A percentile compares a stretch with the other conserved stretches of the same genome.
Conservation (phyloP, 35 echinoderm and acorn worm species). For the Ophioderma brevispina region DNA sequence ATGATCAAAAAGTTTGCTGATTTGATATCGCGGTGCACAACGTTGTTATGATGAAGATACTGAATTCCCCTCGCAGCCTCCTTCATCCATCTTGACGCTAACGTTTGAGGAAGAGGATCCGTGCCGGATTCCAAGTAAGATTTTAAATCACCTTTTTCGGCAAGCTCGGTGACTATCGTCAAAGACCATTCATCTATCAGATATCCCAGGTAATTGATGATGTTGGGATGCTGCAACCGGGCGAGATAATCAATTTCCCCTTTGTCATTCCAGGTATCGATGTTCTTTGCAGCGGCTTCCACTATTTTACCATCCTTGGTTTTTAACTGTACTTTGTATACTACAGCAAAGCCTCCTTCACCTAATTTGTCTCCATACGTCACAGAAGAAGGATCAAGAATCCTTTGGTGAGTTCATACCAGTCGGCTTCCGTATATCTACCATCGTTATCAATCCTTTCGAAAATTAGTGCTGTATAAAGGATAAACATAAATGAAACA, state of each 20-base stretch:
- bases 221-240: background rate
- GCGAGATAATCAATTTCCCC: background rate
- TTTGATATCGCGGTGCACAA: background rate
- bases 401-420: no score
- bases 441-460: no score
- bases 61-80: background rate
- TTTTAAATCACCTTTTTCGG: background rate
- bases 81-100: background rate
- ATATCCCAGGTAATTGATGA: background rate
- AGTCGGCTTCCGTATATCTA: no score
- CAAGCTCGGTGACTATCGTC: background rate
- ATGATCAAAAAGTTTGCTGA: background rate
- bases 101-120: background rate
- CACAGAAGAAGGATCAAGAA: background rate
- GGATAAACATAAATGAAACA: no score
- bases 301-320: background rate
- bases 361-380: background rate
- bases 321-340: background rate
- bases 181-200: background rate
- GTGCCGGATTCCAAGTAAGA: background rate
- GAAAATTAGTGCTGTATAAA: no score
- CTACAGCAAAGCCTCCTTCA: background rate
- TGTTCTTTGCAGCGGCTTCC: background rate
- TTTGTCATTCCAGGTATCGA: background rate
- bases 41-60: background rate